A percentile compares a stretch with the other conserved stretches of the same genome.
phyloP scores from a whole-genome alignment of 92 coral and sea anemone species.

The Ricordea florida region DNA sequence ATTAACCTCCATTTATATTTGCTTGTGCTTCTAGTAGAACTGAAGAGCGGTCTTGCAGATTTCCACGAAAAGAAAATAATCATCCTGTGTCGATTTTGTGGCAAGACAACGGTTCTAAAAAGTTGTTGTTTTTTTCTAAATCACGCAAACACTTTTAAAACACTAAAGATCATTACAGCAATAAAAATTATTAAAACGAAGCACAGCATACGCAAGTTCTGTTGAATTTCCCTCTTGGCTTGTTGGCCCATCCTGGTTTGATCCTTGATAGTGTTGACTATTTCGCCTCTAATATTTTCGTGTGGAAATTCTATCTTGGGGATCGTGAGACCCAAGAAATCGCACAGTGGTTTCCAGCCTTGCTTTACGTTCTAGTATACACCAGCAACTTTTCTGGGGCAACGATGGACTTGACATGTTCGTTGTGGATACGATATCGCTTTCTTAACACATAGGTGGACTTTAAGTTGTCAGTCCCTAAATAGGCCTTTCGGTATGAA shows the following conservation, averaged over 20 bases:
- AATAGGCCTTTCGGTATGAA: not conserved
- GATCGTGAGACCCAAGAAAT: conserved; percentile 38
- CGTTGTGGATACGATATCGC: conserved; percentile 50
- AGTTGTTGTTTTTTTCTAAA: not conserved
- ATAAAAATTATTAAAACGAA: too few species aligned
- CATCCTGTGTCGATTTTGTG: too few species aligned
- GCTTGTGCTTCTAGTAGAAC: too few species aligned
- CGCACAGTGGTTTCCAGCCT: conserved; percentile 65
- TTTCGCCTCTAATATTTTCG: conserved; percentile 38
- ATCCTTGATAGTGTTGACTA: too few species aligned
- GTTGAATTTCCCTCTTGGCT: too few species aligned
- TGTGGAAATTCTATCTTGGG: conserved; percentile 47
- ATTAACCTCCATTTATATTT: too few species aligned
- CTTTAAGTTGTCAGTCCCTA: conserved; percentile 13
- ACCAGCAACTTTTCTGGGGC: conserved; percentile 50
- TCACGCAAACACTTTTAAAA: too few species aligned
- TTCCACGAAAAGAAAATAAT: too few species aligned
- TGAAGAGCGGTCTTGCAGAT: too few species aligned
- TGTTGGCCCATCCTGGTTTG: too few species aligned
- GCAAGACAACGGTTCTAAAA: not conserved
- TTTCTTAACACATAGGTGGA: conserved; percentile 27
- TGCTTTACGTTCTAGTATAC: conserved; percentile 39
- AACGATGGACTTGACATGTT: conserved; percentile 44
- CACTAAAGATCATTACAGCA: too few species aligned
- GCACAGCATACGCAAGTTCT: too few species aligned